phyloP scores from a whole-genome alignment of 2,797 vertebrate genomes.

The Acrocephalus scirpaceus region DNA sequence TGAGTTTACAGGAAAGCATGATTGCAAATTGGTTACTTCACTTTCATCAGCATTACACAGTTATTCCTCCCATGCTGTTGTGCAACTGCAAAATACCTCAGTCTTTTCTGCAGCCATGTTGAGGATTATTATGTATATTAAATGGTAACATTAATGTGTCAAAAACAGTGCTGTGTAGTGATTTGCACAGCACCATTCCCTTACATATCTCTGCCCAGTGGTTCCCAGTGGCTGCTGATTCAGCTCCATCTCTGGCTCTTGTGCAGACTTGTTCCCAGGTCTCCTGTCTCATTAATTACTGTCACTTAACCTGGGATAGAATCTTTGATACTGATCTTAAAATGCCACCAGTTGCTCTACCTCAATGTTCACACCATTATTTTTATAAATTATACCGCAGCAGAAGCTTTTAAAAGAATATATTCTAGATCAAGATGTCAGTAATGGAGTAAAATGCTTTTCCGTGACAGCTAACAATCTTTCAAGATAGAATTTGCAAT shows the following conservation, averaged over 20 bases:
- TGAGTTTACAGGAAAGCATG: conserved; percentile 23
- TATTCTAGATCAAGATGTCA: background rate
- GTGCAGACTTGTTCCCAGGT: background rate
- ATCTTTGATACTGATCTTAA: background rate
- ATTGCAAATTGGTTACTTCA: conserved; percentile 32
- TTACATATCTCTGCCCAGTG: background rate
- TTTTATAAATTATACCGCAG: background rate
- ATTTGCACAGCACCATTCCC: background rate
- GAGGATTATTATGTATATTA: background rate
- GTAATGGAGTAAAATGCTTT: background rate
- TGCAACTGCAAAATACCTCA: background rate
- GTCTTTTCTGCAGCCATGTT: background rate
- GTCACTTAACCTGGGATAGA: background rate
- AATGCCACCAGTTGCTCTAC: background rate
- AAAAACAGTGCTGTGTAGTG: background rate
- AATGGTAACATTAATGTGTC: background rate
- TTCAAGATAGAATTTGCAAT: background rate
- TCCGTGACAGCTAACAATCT: background rate
- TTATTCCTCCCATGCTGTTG: conserved; percentile 1
- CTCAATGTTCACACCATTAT: background rate
- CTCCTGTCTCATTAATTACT: background rate
- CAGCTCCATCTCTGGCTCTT: background rate
- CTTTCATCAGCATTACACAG: conserved; percentile 3
- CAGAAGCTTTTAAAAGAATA: background rate
- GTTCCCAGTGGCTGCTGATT: background rate